These are phyloP conservation scores for Folsomia manolachei DNA, from an alignment of 2,888 invertebrate species.

Conservation along the genomic window DNA sequence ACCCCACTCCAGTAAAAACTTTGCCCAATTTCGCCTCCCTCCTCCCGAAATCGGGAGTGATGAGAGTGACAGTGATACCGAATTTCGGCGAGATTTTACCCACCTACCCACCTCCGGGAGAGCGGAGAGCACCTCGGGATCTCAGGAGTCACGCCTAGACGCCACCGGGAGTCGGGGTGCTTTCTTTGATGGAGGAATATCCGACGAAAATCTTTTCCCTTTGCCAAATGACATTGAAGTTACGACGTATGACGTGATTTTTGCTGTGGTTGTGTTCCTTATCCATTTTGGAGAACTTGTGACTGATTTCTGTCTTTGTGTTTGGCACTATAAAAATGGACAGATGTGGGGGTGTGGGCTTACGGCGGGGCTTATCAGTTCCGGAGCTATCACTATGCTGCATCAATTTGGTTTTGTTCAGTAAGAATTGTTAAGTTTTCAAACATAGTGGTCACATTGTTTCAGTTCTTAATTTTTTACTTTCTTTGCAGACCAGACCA, in stretches of 20 bases:
- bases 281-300: constrained; percentile 24
- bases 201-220: constrained; percentile 22
- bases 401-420: constrained; percentile 36
- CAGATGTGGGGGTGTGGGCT: constrained; percentile 38
- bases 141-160: not conserved
- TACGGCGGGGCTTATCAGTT: constrained; percentile 27
- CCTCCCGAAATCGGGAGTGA: not conserved
- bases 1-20: not conserved
- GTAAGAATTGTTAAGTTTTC: constrained; percentile 22
- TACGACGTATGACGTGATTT: constrained; percentile 29
- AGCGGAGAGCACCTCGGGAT: not conserved
- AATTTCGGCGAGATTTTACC: constrained; percentile 2
- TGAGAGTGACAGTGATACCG: constrained; percentile 17
- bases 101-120: not conserved
- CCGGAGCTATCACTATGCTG: constrained; percentile 34
- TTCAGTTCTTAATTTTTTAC: too few species aligned
- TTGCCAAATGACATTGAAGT: constrained; percentile 24
- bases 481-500: constrained; percentile 31
- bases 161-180: not conserved
- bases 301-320: constrained; percentile 28
- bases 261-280: constrained; percentile 29
- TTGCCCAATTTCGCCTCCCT: not conserved
- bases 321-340: constrained; percentile 31
- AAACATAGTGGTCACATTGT: too few species aligned
- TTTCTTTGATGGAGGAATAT: not conserved